These are phyloP conservation scores for Amblyteles armatorius DNA, from an alignment of 2,888 invertebrate species.

Conservation along the genomic window DNA sequence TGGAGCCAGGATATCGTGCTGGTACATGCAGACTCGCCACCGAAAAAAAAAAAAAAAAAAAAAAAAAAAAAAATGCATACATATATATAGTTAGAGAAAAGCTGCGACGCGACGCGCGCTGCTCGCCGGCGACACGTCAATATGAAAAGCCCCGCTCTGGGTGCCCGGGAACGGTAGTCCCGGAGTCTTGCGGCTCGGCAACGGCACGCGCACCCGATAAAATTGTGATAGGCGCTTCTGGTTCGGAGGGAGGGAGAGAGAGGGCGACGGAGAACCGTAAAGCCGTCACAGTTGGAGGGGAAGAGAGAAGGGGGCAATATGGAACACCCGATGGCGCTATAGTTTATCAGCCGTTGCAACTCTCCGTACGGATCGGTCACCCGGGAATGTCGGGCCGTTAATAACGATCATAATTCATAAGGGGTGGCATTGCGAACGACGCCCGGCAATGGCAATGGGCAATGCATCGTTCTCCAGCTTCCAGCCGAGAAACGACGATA, in stretches of 20 bases:
- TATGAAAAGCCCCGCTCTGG: slow-evolving; percentile 39
- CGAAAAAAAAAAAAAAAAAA: too few species aligned
- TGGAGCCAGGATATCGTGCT: neutral
- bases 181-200: slow-evolving; percentile 26
- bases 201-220: slow-evolving; percentile 23
- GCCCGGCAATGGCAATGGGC: slow-evolving; percentile 14
- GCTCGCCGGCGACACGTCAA: slow-evolving; percentile 47
- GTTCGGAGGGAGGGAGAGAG: slow-evolving; percentile 6
- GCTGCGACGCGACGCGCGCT: slow-evolving; percentile 29
- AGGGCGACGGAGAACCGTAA: neutral
- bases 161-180: slow-evolving; percentile 29
- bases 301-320: slow-evolving; percentile 9
- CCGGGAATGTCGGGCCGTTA: slow-evolving; percentile 32
- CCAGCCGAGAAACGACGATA: neutral
- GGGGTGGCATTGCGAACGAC: slow-evolving; percentile 19
- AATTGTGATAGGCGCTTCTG: slow-evolving; percentile 35
- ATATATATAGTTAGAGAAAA: slow-evolving; percentile 15
- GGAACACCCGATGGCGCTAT: slow-evolving; percentile 9
- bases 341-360: slow-evolving; percentile 17
- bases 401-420: slow-evolving; percentile 45
- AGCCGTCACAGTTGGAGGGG: slow-evolving; percentile 15
- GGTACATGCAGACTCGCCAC: neutral
- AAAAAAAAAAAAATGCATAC: neutral
- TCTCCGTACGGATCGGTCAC: slow-evolving; percentile 35
- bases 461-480: slow-evolving; percentile 24